These are phyloP conservation scores for Cerastoderma edule DNA, from an alignment of 2,888 invertebrate genomes.

Conservation along the genomic window DNA sequence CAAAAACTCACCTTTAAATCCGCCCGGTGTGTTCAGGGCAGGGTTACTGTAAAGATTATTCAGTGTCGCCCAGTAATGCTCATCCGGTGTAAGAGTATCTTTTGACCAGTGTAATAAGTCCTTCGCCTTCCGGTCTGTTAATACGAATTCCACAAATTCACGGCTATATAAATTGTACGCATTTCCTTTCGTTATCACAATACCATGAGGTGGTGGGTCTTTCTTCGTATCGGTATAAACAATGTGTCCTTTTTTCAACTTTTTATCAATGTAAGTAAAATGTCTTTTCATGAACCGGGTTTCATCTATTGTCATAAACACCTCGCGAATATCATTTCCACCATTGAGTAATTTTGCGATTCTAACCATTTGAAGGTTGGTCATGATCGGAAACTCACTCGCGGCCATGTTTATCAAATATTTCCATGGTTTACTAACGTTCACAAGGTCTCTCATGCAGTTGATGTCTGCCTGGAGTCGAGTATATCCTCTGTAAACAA, in stretches of 20 bases:
- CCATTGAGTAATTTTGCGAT: constrained; percentile 74
- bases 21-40: constrained; percentile 70
- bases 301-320: constrained; percentile 38
- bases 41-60: constrained; percentile 71
- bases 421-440: constrained; percentile 62
- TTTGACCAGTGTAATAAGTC: constrained; percentile 70
- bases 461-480: constrained; percentile 74
- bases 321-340: constrained; percentile 73
- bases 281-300: constrained; percentile 42
- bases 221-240: constrained; percentile 47
- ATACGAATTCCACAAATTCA: constrained; percentile 70
- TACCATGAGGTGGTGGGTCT: constrained; percentile 58
- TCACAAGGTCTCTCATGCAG: constrained; percentile 70
- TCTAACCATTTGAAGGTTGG: constrained; percentile 76
- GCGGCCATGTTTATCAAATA: constrained; percentile 79
- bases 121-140: constrained; percentile 56
- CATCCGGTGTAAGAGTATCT: constrained; percentile 76
- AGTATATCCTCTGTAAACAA: constrained; percentile 71
- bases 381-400: constrained; percentile 75
- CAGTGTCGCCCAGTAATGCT: constrained; percentile 77
- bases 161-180: constrained; percentile 73
- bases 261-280: constrained; percentile 49
- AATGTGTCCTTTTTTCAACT: constrained; percentile 41
- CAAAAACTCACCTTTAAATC: constrained; percentile 66
- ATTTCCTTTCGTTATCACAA: constrained; percentile 73